Evolutionary conservation across 1,140 invertebrate genomes (phyloP).

Genomic region (Sinonovacula constricta): DNA sequence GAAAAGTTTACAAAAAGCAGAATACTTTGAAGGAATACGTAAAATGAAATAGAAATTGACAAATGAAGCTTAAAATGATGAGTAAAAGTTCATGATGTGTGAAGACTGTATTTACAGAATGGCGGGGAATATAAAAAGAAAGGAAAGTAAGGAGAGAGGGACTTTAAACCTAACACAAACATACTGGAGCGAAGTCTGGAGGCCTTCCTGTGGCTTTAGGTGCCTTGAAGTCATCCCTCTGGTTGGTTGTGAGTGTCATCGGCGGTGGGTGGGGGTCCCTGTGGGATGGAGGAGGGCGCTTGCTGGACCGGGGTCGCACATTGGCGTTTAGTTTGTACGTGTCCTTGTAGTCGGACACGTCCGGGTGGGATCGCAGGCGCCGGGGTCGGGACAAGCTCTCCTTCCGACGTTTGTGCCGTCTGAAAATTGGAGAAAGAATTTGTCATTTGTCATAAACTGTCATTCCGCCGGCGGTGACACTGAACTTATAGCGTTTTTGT

Average conservation of each 20-base stretch:
- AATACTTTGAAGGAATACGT: too few relatives aligned
- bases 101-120: not conserved
- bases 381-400: slow-evolving; percentile 24
- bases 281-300: slow-evolving; percentile 61
- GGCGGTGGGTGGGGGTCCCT: slow-evolving; percentile 59
- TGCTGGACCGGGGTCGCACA: slow-evolving; percentile 70
- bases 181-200: slow-evolving; percentile 66
- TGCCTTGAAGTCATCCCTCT: slow-evolving; percentile 66
- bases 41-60: too few relatives aligned
- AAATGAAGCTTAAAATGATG: too few relatives aligned
- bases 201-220: slow-evolving; percentile 59
- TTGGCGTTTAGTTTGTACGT: slow-evolving; percentile 29
- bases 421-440: too few relatives aligned
- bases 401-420: slow-evolving; percentile 46
- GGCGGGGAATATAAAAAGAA: not conserved
- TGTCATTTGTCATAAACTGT: too few relatives aligned
- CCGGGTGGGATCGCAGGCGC: slow-evolving; percentile 26
- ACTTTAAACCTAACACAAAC: not conserved
- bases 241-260: slow-evolving; percentile 73
- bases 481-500: too few relatives aligned
- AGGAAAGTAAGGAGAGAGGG: not conserved
- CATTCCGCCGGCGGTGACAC: too few relatives aligned
- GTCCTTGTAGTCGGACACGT: slow-evolving; percentile 39
- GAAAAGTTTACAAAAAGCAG: too few relatives aligned
- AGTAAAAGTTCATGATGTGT: not conserved